Base-by-base conservation (phyloP, 2,797 vertebrate genomes). In the Chrosomus eos region DNA sequence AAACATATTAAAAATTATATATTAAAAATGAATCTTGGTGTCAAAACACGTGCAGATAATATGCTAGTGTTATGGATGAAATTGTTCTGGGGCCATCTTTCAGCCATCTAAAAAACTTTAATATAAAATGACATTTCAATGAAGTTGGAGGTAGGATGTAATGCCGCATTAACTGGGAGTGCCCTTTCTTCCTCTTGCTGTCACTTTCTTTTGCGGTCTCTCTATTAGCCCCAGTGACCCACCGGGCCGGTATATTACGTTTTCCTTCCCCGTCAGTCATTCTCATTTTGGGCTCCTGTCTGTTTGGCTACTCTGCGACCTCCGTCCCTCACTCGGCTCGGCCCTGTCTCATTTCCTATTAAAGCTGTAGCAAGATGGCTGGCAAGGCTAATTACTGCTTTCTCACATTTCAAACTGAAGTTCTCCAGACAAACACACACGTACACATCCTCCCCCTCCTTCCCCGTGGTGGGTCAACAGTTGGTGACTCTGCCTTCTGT, bases 311-410 rank as follows among this genome's bases (percentile, higher is more conserved):
- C 92, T 93, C 92, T 91, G 91, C 89, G 93, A 94, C 94, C 93
- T 94, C 93, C 91, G 92, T 95, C 92, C 90, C 90, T 95, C 94
- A 92, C 90, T 90, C 85, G 88, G 91, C 89, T 92, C 90, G 89
- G 90, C 91, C 90, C 91, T 92, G 93, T 94, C 93, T 95, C 91
- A 94, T 93, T 93, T 95, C 92, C 93, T 93, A 95, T 95, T 96
- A 95, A 85, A 92, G 92, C 93, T 89, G 86, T 92, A 86, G 86
- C 88, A 93, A 93, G 93, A 95, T 77, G 87, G 84, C 55, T 58
- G 72, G 79, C 80, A 82, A 71, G 91, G 93, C 92, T 95, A 94
- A 94, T 93, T 94, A 93, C 93, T 89, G 36, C 48, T 86, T 89
- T 81, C 23, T 40, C 45, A 62, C 84, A 85, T 66, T 85, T 86